phyloP scores from a whole-genome alignment of 2,113 vertebrate species.

The Gracilinanus agilis region DNA sequence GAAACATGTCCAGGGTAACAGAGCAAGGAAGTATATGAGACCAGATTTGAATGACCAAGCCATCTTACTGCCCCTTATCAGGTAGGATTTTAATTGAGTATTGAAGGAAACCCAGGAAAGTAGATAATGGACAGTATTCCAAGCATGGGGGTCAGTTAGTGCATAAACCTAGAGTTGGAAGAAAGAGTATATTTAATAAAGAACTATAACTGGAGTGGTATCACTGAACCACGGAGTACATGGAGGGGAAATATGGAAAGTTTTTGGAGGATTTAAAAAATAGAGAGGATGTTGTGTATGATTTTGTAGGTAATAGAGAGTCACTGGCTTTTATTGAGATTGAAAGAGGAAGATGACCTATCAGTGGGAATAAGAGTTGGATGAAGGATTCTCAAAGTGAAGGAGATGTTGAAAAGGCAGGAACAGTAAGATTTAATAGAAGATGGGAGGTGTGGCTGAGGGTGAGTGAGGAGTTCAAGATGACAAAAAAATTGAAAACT shows the following conservation, averaged over 20 bases:
- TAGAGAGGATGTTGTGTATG: neutral
- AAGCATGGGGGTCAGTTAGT: neutral
- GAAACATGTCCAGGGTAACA: no score
- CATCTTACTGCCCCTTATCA: neutral
- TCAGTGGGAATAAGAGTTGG: neutral
- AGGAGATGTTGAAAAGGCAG: neutral
- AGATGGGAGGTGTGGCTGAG: neutral
- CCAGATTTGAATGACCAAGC: no score
- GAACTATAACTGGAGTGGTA: neutral
- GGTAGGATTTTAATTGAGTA: neutral
- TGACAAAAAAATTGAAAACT: neutral
- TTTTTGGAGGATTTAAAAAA: neutral
- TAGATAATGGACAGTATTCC: neutral
- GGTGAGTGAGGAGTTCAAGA: neutral
- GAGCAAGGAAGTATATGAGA: no score
- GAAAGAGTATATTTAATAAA: neutral
- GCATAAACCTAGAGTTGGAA: neutral
- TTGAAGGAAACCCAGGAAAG: neutral
- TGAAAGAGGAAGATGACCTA: neutral
- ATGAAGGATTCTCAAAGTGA: neutral
- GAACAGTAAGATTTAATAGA: neutral
- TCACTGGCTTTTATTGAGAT: neutral
- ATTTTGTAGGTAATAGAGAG: neutral
- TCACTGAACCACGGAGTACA: neutral
- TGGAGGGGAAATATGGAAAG: neutral